Base-by-base conservation (phyloP, 2,797 vertebrate genomes). In the Phoxinus dragarum region DNA sequence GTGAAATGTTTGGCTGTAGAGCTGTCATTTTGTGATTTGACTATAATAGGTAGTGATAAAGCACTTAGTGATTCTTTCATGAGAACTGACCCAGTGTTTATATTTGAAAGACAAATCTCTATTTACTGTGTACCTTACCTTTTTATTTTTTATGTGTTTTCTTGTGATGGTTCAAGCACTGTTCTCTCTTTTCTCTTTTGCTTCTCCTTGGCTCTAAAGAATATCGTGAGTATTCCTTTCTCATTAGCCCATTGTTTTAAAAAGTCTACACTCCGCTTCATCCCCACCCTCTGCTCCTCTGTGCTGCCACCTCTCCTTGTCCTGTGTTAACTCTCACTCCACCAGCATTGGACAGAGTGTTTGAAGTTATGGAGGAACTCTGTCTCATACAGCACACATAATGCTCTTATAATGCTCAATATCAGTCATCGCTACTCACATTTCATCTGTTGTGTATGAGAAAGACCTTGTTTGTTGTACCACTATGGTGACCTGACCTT, bases 171-270 rank as follows among this genome's bases (percentile, higher is more conserved):
- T 42, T 75, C 36, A 81, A 56, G 49, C 42, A 34, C 78, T 86
- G 16, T 74, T 80, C 74, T 69, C 17, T 85, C 23, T 74, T 40
- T 42, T 23, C 16, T 21, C 11, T 87, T 27, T 21, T 47, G 38
- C 31, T 9, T 54, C 59, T 49, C 71, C 49, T 83, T 42, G 56
- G 80, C 11, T 23, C 59, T 52, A 71, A 81, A 90, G 90, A 86
- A 90, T 90, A 88, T 90, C 90, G 90, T 90, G 82, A 90, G 89
- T 90, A 88, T 81, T 7, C 16, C 7, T 82, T 85, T 79, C 69
- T 77, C 73, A 49, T 61, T 81, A 38, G 34, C 52, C 69, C 69
- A 34, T 8, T 86, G 42, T 34, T 73, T 59, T 42, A 31, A 77
- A 82, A 16, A 66, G 54, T 27, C 76, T 52, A 47, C 31, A 77